Conservation (phyloP, 2,113 vertebrate genomes). For the Scomber scombrus region DNA sequence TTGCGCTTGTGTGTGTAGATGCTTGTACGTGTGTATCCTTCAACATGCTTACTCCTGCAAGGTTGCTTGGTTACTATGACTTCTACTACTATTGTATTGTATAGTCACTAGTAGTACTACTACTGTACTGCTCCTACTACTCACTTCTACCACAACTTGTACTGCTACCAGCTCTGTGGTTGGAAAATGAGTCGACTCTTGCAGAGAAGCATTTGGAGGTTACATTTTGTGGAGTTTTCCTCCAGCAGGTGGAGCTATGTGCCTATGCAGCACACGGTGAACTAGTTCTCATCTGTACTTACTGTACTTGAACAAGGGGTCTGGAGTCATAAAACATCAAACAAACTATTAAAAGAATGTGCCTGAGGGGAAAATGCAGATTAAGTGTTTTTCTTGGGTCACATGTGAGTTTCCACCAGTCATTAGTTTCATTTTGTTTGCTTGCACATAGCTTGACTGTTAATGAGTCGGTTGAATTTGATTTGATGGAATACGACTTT, state of each 20-base stretch:
- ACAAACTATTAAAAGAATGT: conserved; percentile 46
- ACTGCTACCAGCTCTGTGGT: no score
- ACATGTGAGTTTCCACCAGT: not conserved
- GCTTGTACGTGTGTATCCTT: not conserved
- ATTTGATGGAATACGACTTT: no score
- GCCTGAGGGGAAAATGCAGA: conserved; percentile 22
- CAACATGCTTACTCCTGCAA: not conserved
- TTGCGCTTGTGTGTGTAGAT: not conserved
- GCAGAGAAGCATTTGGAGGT: not conserved
- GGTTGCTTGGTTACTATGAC: not conserved
- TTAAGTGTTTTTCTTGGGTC: conserved; percentile 13
- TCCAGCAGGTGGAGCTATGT: conserved; percentile 72
- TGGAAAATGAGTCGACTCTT: not conserved
- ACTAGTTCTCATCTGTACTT: not conserved
- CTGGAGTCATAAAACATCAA: conserved; percentile 38
- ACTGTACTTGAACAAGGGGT: conserved; percentile 39
- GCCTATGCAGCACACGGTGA: conserved; percentile 11
- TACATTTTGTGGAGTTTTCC: not conserved
- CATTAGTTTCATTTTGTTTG: not conserved
- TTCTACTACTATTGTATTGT: not conserved
- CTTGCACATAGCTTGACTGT: not conserved
- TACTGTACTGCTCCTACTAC: not conserved
- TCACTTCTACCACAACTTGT: not conserved
- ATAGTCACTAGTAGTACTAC: not conserved
- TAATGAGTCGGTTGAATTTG: no score